Evolutionary conservation across 2,888 invertebrate genomes (phyloP), one percentile per base, ranked within the genome.

Genomic region (Formica aserva): DNA sequence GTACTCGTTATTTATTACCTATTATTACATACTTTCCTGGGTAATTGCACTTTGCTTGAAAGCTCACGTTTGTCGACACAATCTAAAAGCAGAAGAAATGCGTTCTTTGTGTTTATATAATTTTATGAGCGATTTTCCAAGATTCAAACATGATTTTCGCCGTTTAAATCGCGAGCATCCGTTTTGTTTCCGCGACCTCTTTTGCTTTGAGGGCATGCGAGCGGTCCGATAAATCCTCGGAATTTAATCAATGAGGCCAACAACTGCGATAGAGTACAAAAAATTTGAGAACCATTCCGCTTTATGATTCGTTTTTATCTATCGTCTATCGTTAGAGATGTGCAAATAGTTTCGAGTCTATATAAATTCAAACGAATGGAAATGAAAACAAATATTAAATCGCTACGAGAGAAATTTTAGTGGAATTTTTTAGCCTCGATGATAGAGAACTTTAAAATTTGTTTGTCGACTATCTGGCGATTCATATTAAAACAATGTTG

Each of bases 241-340:
- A 80, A 80, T 80, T 80, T 80, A 69, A 80, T 80, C 78, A 80
- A 80, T 80, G 29, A 80, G 45, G 71, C 48, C 5, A 22, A 18
- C 41, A 60, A 32, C 48, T 22, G 15, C 15, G 22, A 41, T 45
- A 60, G 45, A 57, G 35, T 66, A 35, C 71, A 35, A 80, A 80
- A 80, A 80, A 80, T 80, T 62, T 62, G 41, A 69, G 26, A 78
- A 22, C 18, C 13, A 13, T 32, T 35, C 5, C 15, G 26, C n/a
- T 71, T 48, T 80, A 62, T 71, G 35, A 32, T 62, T 48, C 41
- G 66, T 26, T 45, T 45, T 60, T 69, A n/a, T 45, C 18, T 60
- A 18, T 22, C 5, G 35, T 69, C 8, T 60, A 78, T 80, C 60
- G 60, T 62, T 48, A 41, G 60, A 71, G 22, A 67, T 13, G 41